Conservation (phyloP, 2,797 vertebrate genomes). For the Anguilla pacifica region DNA sequence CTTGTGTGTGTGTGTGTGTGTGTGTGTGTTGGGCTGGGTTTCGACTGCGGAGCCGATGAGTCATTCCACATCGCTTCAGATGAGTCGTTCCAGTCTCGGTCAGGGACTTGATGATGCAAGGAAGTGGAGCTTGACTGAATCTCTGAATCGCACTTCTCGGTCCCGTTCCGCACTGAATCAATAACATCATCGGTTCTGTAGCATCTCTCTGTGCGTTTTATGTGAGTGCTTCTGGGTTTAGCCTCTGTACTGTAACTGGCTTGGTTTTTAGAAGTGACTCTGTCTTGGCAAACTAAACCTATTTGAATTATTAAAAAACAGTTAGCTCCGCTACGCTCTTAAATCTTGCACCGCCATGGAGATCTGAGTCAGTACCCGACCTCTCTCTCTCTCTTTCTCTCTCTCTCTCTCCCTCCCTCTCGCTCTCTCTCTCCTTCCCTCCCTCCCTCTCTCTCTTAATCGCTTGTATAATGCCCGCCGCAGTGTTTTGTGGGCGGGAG, state of each 20-base stretch:
- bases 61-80: too few relatives aligned
- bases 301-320: not conserved
- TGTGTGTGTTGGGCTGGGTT: too few relatives aligned
- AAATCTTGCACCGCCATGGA: not conserved
- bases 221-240: not conserved
- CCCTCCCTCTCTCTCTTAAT: not conserved
- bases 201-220: not conserved
- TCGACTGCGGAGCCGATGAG: too few relatives aligned
- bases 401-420: not conserved
- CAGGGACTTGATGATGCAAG: slow-evolving; percentile 26
- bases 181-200: not conserved
- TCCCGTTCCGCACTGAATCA: not conserved
- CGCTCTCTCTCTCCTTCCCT: not conserved
- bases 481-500: not conserved
- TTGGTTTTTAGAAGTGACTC: not conserved
- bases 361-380: not conserved
- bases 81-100: not conserved
- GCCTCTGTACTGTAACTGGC: not conserved
- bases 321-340: not conserved
- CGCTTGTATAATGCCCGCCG: not conserved
- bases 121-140: not conserved
- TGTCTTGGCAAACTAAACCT: not conserved
- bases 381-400: slow-evolving; percentile 42
- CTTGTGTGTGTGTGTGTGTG: slow-evolving; percentile 20
- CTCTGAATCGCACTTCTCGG: not conserved